Conservation (phyloP, 2,113 vertebrate species). For the cattle (Bos taurus) region DNA sequence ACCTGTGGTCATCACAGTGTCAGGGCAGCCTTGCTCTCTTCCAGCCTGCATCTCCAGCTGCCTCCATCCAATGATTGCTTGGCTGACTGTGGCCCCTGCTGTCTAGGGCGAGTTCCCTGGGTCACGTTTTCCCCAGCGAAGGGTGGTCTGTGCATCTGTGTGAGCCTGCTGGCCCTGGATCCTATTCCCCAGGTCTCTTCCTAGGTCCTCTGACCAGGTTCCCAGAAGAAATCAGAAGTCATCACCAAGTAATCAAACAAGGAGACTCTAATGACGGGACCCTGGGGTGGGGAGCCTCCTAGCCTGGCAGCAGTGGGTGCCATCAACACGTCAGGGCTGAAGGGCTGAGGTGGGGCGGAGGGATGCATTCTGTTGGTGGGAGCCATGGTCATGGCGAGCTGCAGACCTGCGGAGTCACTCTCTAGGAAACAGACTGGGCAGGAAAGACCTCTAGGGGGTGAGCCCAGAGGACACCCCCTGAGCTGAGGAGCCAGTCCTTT, state of each 20-base stretch:
- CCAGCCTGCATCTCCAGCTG: not conserved
- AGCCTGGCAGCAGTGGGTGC: not conserved
- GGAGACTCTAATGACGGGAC: not conserved
- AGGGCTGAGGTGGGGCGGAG: not conserved
- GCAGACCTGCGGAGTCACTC: not conserved
- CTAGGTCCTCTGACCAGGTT: not conserved
- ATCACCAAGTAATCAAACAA: not conserved
- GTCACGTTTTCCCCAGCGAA: not conserved
- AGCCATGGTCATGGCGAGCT: not conserved
- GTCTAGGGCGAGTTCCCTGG: not conserved
- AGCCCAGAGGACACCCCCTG: not conserved
- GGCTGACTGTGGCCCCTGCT: not conserved
- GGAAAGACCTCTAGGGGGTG: not conserved
- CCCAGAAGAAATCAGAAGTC: not conserved
- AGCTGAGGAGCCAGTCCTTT: not conserved
- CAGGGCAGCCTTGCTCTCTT: not conserved
- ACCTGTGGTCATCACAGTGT: not conserved
- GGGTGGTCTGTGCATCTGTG: not conserved
- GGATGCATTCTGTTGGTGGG: not conserved
- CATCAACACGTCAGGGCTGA: not conserved
- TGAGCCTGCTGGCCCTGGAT: not conserved
- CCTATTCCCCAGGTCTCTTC: not conserved
- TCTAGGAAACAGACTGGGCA: no score
- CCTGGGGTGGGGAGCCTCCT: not conserved
- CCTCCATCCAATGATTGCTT: accelerated